These are phyloP conservation scores for Plagodis pulveraria DNA, from an alignment of 2,888 invertebrate species.

Conservation along the genomic window DNA sequence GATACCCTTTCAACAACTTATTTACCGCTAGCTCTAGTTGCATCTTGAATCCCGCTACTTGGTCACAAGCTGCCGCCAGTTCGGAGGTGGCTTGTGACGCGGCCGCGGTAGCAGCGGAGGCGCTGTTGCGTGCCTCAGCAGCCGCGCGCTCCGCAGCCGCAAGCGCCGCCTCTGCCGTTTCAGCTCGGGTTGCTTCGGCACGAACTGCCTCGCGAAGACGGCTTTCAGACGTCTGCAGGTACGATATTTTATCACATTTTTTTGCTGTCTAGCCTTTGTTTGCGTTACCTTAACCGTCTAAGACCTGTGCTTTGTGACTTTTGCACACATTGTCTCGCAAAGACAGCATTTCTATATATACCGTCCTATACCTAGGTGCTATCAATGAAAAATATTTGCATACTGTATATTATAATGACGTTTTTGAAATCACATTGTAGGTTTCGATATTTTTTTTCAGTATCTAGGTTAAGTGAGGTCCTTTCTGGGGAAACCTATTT, in stretches of 20 bases:
- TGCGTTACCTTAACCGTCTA: too few species aligned
- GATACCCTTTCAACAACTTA: not conserved
- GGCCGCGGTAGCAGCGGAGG: conserved; percentile 65
- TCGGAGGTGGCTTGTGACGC: conserved; percentile 61
- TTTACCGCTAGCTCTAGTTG: conserved; percentile 66
- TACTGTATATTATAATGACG: too few species aligned
- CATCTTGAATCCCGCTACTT: conserved; percentile 60
- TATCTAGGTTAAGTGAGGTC: too few species aligned
- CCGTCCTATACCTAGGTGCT: too few species aligned
- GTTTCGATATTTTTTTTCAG: too few species aligned
- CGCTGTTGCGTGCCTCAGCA: conserved; percentile 63
- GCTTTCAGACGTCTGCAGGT: conserved; percentile 58
- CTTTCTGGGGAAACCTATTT: too few species aligned
- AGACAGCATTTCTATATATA: too few species aligned
- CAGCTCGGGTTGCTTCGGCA: conserved; percentile 63
- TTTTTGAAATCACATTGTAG: too few species aligned
- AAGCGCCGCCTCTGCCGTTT: conserved; percentile 63
- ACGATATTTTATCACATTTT: not conserved
- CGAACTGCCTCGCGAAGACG: conserved; percentile 67
- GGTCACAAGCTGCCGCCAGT: conserved; percentile 59
- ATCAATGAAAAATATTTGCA: too few species aligned
- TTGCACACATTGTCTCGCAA: too few species aligned
- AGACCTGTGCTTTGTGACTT: too few species aligned
- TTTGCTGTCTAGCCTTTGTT: too few species aligned
- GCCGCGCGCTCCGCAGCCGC: conserved; percentile 60